Base-by-base conservation (phyloP, 2,113 vertebrate genomes). In the Thamnophis sirtalis region DNA sequence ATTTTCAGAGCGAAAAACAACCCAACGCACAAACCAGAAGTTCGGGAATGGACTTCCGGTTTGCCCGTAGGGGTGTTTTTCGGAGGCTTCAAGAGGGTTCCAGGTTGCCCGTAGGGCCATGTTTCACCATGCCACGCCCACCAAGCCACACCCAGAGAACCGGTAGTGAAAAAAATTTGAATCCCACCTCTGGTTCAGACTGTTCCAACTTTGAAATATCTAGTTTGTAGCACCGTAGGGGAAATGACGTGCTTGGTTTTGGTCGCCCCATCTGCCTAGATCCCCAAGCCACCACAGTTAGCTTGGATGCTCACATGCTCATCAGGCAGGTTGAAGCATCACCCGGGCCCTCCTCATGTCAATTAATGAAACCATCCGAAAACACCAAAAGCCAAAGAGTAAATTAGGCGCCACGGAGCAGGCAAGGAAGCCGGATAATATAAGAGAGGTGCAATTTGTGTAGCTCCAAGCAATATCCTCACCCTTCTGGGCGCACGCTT, bases 381-480 rank as follows among this genome's bases (percentile, higher is more conserved):
- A 73, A 33, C 4, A 33, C 4, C 89, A 33, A 73, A 89, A 33
- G 22, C 49, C 5, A 1, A 73, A 80, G 49, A 15, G 50, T 84
- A 80, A 84, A 84, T 84, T 90, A 90, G 68, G 6, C 5, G 93
- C 96, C 95, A 96, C 19, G 1, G 1, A 19, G 13, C 5, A 26
- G 49, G 87, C 1, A 21, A 73, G 49, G 8, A 89, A 89, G 88
- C 48, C 10, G 4, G 93, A 93, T 91, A 54, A 93, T 94, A 91
- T 94, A 94, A 94, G 53, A 54, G 1, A 1, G 0, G 0, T 93
- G 91, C 93, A 86, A 60, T 93, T 94, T 90, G 55, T 85, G 91
- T 92, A 92, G 91, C 5, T 10, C 63, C 87, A 0, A 38, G 93
- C 94, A 95, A 95, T 91, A 53, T 50, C 50, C 86, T 51, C 86